Conservation (phyloP, 2,797 vertebrate species). For the Echeneis naucrates region DNA sequence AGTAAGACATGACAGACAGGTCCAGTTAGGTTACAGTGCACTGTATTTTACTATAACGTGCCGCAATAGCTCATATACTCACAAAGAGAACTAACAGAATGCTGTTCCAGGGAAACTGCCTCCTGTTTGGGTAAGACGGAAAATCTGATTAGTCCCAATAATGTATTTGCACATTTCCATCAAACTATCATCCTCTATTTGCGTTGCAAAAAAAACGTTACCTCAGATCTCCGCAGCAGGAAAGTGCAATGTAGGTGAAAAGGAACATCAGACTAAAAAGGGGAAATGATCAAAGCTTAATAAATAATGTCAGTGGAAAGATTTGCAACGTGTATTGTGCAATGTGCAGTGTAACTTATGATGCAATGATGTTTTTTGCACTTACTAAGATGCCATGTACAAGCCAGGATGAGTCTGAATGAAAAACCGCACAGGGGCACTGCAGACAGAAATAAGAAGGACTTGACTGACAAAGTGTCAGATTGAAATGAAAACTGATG, state of each 20-base stretch:
- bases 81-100: constrained; percentile 93
- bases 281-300: background rate
- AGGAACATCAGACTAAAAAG: constrained; percentile 89
- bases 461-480: background rate
- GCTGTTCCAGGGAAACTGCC: constrained; percentile 94
- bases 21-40: background rate
- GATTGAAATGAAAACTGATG: background rate
- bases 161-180: background rate
- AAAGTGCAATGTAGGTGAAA: constrained; percentile 90
- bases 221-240: constrained; percentile 93
- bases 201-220: constrained; percentile 58
- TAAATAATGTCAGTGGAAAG: background rate
- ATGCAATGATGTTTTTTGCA: constrained; percentile 47
- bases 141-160: background rate
- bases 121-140: constrained; percentile 79
- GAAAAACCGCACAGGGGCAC: constrained; percentile 89
- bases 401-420: constrained; percentile 91
- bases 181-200: background rate
- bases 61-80: constrained; percentile 79
- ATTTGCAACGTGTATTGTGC: background rate
- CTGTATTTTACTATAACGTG: background rate
- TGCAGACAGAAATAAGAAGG: constrained; percentile 62
- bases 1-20: constrained; percentile 9
- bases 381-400: constrained; percentile 95
- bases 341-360: background rate